These are phyloP conservation scores for Wasmannia auropunctata DNA, from an alignment of 1,140 invertebrate species.

Conservation along the genomic window DNA sequence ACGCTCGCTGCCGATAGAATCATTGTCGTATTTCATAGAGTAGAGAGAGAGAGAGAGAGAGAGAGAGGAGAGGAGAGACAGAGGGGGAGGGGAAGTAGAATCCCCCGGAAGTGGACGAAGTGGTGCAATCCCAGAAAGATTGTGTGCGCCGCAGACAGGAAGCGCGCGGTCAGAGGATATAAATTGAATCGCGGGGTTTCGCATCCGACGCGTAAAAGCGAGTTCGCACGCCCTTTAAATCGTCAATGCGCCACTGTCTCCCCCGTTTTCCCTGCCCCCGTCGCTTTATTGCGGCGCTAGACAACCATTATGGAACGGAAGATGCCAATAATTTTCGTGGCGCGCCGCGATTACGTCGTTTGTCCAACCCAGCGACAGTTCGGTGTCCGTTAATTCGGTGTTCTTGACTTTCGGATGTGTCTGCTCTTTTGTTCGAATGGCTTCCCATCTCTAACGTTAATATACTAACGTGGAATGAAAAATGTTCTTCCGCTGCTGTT, in stretches of 20 bases:
- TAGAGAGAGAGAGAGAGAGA: not conserved
- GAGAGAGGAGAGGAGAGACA: not conserved
- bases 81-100: conserved; percentile 12
- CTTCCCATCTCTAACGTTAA: not conserved
- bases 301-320: conserved; percentile 82
- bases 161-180: conserved; percentile 77
- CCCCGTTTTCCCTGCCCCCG: not conserved
- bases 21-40: conserved; percentile 70
- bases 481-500: not conserved
- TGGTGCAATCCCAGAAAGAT: conserved; percentile 77
- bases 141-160: conserved; percentile 75
- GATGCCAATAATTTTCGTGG: conserved; percentile 81
- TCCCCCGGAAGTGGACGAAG: conserved; percentile 75
- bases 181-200: conserved; percentile 82
- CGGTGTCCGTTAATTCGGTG: conserved; percentile 41
- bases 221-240: conserved; percentile 84
- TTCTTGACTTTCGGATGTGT: conserved; percentile 44
- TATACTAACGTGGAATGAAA: not conserved
- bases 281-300: conserved; percentile 67
- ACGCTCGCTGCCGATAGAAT: conserved; percentile 46
- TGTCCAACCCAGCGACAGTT: conserved; percentile 8
- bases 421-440: conserved; percentile 2
- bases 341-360: conserved; percentile 30
- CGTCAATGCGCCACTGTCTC: conserved; percentile 60
- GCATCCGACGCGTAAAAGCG: conserved; percentile 82